Evolutionary conservation across 2,113 vertebrate species (phyloP).

Genomic region (Lasiurus borealis): DNA sequence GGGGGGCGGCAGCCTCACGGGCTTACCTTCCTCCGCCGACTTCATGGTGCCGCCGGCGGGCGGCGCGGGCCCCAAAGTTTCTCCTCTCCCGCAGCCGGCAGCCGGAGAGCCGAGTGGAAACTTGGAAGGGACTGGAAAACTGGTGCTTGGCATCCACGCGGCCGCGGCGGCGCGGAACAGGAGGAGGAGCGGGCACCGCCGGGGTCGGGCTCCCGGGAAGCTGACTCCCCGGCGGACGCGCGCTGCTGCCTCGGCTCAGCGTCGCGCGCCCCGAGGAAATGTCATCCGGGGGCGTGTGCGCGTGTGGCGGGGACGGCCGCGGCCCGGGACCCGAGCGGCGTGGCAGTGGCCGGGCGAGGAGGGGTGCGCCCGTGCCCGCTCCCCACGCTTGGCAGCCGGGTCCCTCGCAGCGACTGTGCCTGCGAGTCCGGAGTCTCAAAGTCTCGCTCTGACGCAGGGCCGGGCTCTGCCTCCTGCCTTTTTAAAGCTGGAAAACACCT

Average conservation of each 20-base stretch:
- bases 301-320: constrained; percentile 24
- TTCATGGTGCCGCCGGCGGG: constrained; percentile 89
- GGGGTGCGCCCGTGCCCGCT: constrained; percentile 37
- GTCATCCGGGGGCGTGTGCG: constrained; percentile 69
- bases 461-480: constrained; percentile 89
- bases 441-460: constrained; percentile 92
- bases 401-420: constrained; percentile 63
- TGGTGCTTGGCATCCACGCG: constrained; percentile 88
- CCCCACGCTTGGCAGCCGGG: constrained; percentile 49
- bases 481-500: constrained; percentile 98
- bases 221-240: constrained; percentile 25
- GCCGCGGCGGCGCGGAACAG: constrained; percentile 54
- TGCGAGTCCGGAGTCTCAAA: constrained; percentile 85
- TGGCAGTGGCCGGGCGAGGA: neutral
- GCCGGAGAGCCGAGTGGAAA: constrained; percentile 89
- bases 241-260: constrained; percentile 59
- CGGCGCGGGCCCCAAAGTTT: constrained; percentile 86
- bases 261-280: constrained; percentile 42
- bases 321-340: neutral
- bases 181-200: constrained; percentile 49
- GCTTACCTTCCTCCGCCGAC: constrained; percentile 95
- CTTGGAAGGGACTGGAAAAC: constrained; percentile 86
- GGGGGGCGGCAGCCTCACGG: neutral
- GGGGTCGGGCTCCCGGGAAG: constrained; percentile 7
- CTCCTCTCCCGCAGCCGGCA: constrained; percentile 82